Conservation (phyloP, 2,797 vertebrate species). For the Sebastes elongatus region DNA sequence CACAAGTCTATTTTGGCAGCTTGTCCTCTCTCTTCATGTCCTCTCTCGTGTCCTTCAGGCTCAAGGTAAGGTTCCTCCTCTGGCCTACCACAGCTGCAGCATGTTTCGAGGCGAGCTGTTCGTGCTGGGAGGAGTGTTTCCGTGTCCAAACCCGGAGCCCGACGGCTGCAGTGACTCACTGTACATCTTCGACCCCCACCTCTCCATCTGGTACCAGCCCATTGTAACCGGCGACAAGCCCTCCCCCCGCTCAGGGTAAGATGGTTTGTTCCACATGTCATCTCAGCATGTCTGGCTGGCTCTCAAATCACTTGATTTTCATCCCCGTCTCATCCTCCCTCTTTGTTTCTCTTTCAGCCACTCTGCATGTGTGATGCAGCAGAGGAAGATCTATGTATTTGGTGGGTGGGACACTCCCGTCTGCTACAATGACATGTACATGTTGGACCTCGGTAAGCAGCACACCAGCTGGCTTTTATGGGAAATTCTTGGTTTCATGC, state of each 20-base stretch:
- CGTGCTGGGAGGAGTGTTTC: slow-evolving; percentile 85
- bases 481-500: background rate
- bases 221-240: slow-evolving; percentile 85
- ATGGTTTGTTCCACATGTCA: background rate
- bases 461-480: too few relatives aligned
- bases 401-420: slow-evolving; percentile 88
- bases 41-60: slow-evolving; percentile 62
- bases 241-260: slow-evolving; percentile 78
- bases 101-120: slow-evolving; percentile 85
- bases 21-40: background rate
- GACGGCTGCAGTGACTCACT: slow-evolving; percentile 87
- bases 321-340: accelerated
- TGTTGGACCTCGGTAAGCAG: slow-evolving; percentile 84
- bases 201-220: slow-evolving; percentile 86
- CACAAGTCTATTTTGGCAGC: background rate
- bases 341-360: slow-evolving; percentile 69
- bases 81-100: slow-evolving; percentile 85
- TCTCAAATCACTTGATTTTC: accelerated
- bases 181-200: slow-evolving; percentile 87
- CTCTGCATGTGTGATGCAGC: slow-evolving; percentile 86
- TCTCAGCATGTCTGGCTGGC: background rate
- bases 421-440: slow-evolving; percentile 86
- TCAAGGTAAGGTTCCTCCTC: slow-evolving; percentile 83
- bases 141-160: slow-evolving; percentile 79
- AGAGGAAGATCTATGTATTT: slow-evolving; percentile 84